A percentile compares a stretch with the other conserved stretches of the same genome.
These are phyloP conservation scores for Hypolimnas misippus DNA, from an alignment of 2,888 invertebrate species.

Conservation along the genomic window DNA sequence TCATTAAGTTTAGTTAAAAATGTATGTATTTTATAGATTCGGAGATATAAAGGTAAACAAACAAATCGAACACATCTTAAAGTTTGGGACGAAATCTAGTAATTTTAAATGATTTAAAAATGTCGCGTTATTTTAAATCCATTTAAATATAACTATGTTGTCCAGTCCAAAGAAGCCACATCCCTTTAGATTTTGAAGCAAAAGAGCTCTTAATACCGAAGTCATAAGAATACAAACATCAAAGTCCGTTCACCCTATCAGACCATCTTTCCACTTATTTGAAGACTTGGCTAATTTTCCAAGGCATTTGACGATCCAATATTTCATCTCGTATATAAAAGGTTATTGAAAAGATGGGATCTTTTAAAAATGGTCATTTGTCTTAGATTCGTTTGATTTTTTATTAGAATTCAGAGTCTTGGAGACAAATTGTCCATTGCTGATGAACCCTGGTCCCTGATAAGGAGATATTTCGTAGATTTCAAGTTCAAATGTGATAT, in stretches of 20 bases:
- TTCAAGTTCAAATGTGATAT: background rate
- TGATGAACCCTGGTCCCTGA: background rate
- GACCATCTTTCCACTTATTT: slow-evolving; percentile 49
- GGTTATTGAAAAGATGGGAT: slow-evolving; percentile 31
- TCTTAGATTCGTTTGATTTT: background rate
- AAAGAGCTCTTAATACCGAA: background rate
- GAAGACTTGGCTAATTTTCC: slow-evolving; percentile 48
- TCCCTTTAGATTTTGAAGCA: background rate
- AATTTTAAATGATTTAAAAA: too few species aligned
- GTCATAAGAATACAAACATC: background rate
- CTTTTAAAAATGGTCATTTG: slow-evolving; percentile 6
- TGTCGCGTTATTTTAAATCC: too few species aligned
- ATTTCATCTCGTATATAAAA: slow-evolving; percentile 33
- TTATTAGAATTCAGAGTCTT: background rate
- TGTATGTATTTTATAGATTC: too few species aligned
- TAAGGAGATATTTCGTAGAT: too few species aligned
- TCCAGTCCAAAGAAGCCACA: background rate
- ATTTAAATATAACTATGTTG: slow-evolving; percentile 1
- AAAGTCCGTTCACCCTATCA: slow-evolving; percentile 41
- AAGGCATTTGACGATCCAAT: slow-evolving; percentile 44
- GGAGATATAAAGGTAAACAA: too few species aligned
- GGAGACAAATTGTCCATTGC: background rate
- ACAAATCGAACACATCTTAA: too few species aligned
- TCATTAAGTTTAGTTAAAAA: too few species aligned
- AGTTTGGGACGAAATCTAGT: too few species aligned